Percentiles rank a stretch among this genome's conserved stretches.
These are phyloP conservation scores for Cotesia vestalis DNA, from an alignment of 1,140 invertebrate species.

Conservation along the genomic window DNA sequence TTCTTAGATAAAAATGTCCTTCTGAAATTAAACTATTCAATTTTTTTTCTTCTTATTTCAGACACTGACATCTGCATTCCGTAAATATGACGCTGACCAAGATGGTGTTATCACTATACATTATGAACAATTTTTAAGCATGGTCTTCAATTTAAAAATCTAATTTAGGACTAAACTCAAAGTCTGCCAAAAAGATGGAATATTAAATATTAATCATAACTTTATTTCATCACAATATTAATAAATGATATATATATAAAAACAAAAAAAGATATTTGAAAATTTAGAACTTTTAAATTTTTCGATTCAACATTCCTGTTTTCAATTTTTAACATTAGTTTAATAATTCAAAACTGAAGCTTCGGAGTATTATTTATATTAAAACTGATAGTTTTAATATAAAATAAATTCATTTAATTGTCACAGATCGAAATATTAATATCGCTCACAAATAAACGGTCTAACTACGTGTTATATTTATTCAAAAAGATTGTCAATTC, in stretches of 20 bases:
- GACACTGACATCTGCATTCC: constrained; percentile 90
- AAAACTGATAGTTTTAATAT: too few species aligned
- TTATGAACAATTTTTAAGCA: constrained; percentile 96
- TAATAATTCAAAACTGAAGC: too few species aligned
- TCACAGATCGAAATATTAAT: too few species aligned
- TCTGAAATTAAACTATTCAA: constrained; percentile 9
- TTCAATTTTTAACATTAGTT: too few species aligned
- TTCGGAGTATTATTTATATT: too few species aligned
- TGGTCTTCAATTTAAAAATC: constrained; percentile 94
- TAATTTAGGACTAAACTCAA: constrained; percentile 58
- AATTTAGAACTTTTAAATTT: too few species aligned
- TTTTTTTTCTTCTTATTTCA: constrained; percentile 67
- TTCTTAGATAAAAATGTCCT: neutral
- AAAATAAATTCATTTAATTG: too few species aligned
- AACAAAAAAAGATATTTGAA: too few species aligned
- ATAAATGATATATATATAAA: neutral
- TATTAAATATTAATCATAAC: neutral
- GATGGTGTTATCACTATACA: constrained; percentile 96
- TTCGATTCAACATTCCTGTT: too few species aligned
- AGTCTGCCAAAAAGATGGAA: neutral
- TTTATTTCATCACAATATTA: neutral
- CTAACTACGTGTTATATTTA: too few species aligned
- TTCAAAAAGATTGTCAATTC: too few species aligned
- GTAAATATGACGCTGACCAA: constrained; percentile 89
- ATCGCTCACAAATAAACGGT: too few species aligned